These are phyloP conservation scores for Ochotona curzoniae DNA, from an alignment of 2,113 vertebrate species.

Conservation along the genomic window DNA sequence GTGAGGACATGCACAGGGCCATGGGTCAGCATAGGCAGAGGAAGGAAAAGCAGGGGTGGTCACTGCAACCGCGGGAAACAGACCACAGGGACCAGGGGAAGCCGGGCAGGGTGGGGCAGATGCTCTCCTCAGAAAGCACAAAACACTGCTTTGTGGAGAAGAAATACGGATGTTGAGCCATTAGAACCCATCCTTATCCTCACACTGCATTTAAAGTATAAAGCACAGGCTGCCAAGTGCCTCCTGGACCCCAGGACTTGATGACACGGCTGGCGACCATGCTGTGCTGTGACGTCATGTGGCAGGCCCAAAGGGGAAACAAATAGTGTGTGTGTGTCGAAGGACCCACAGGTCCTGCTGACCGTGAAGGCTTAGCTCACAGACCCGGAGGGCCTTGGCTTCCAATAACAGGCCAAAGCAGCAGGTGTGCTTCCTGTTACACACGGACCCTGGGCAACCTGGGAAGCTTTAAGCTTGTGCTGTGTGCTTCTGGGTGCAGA, in stretches of 20 bases:
- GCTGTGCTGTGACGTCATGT: background rate
- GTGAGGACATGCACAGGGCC: background rate
- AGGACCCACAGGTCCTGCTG: background rate
- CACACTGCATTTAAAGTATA: background rate
- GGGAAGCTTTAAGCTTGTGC: background rate
- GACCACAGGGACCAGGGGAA: fast-evolving
- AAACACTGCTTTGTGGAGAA: background rate
- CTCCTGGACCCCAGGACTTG: background rate
- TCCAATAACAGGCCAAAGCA: background rate
- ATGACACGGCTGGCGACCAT: background rate
- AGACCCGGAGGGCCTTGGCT: background rate
- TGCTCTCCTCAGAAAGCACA: background rate
- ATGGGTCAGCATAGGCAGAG: fast-evolving
- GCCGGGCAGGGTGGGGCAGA: fast-evolving
- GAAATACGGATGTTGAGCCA: background rate
- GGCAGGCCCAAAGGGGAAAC: background rate
- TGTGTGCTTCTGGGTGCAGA: background rate
- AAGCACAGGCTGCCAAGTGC: background rate
- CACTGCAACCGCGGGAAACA: fast-evolving
- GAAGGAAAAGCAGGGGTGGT: background rate
- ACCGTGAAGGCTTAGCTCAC: background rate
- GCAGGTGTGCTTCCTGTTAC: background rate
- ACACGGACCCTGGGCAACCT: background rate
- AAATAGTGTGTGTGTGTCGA: background rate
- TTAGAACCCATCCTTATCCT: background rate